Conservation (phyloP, 2,113 vertebrate species). For the Ctenomys sociabilis region DNA sequence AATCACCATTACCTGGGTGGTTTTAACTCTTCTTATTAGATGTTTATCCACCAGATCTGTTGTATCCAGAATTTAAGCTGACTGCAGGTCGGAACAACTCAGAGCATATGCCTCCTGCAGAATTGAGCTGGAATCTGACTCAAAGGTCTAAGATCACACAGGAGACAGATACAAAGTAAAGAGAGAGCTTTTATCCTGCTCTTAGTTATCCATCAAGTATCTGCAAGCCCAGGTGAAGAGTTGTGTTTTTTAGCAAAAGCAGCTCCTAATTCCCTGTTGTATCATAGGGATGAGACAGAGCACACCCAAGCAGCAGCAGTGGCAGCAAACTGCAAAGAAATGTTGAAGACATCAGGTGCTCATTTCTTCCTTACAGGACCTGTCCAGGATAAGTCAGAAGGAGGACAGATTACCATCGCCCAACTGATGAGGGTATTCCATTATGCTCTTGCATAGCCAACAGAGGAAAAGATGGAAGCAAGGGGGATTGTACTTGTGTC, state of each 20-base stretch:
- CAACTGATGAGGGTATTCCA: neutral
- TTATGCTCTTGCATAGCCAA: neutral
- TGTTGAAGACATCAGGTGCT: too few species aligned
- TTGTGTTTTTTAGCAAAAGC: neutral
- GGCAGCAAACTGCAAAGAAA: neutral
- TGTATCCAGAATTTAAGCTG: neutral
- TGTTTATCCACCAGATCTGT: neutral
- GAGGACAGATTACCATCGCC: neutral
- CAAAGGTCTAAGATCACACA: neutral
- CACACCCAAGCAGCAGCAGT: too few species aligned
- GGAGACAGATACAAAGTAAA: neutral
- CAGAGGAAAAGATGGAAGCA: neutral
- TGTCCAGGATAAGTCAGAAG: neutral
- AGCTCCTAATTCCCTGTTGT: neutral
- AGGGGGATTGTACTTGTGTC: accelerated
- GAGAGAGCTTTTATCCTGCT: neutral
- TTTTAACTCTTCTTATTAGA: neutral
- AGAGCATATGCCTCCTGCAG: neutral
- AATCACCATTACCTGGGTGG: neutral
- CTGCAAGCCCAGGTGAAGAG: neutral
- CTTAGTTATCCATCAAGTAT: neutral
- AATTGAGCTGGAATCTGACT: neutral
- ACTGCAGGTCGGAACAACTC: neutral
- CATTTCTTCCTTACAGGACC: neutral
- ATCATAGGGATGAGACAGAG: accelerated